Base-by-base conservation (phyloP, 2,797 vertebrate genomes). In the Sphenopsis melanotis region DNA sequence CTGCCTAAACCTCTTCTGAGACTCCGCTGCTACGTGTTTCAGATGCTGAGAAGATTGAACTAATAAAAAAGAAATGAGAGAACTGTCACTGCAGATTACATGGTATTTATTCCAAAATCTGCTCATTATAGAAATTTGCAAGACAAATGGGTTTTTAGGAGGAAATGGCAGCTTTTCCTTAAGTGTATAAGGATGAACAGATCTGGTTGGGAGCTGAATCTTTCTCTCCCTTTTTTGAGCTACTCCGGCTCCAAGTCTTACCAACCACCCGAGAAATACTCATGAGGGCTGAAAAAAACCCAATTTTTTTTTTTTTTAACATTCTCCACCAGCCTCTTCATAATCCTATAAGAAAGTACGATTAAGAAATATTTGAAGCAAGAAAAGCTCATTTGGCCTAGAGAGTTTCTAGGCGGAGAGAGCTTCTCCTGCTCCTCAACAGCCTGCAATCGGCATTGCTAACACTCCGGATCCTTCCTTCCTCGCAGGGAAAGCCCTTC, bases 31-130 rank as follows among this genome's bases (percentile, higher is more conserved):
- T 97, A 83, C 95, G 95, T 87, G 94, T 96, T 97, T 98, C 97
- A 98, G 98, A 98, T 97, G 96, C 96, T 94, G 94, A 92, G 94
- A 97, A 98, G 97, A 97, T 93, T 96, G 96, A 97, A 96, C 97
- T 97, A 97, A 98, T 98, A 98, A 97, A 97, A 97, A 97, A 97
- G 96, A 97, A 98, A 98, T 96, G 97, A 98, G 97, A 96, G 97
- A 97, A 97, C 95, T 96, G 96, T 98, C 97, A 97, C 94, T 93
- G 93, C 96, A 97, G 97, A 97, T 97, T 97, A 97, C 94, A 97
- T 95, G 96, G 96, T 97, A 97, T 97, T 98, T 98, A 98, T 97
- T 97, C 97, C 93, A 96, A 97, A 98, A 98, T 97, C 97, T 97
- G 97, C 96, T 98, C 96, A 97, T 98, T 98, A 96, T 39, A 97